Percentiles rank a stretch among this genome's conserved stretches.
Conservation (phyloP, 2,888 invertebrate species). For the Idaea straminata region DNA sequence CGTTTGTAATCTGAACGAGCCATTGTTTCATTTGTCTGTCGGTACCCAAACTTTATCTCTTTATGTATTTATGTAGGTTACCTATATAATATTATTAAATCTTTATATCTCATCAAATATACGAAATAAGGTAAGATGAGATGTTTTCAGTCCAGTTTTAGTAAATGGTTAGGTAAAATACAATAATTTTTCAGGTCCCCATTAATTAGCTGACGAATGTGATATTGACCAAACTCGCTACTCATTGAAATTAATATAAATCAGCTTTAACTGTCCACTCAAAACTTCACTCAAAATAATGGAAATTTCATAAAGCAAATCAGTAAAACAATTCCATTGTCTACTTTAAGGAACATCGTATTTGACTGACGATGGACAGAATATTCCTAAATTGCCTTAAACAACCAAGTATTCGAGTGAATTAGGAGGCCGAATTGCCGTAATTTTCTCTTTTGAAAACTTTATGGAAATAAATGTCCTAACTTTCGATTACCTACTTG, state of each 20-base stretch:
- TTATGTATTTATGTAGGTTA: too few species aligned
- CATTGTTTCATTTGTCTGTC: background rate
- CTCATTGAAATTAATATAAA: background rate
- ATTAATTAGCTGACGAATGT: too few species aligned
- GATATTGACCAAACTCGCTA: too few species aligned
- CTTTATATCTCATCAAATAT: too few species aligned
- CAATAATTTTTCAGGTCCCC: too few species aligned
- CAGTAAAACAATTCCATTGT: background rate
- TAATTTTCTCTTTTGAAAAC: background rate
- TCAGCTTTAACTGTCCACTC: background rate
- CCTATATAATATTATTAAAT: too few species aligned
- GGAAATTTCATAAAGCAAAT: background rate
- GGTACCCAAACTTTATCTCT: too few species aligned
- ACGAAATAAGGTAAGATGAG: too few species aligned
- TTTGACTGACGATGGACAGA: background rate
- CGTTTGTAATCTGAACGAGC: background rate
- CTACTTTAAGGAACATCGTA: background rate
- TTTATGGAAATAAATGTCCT: background rate
- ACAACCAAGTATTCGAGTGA: background rate
- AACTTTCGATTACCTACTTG: background rate
- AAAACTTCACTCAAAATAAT: background rate
- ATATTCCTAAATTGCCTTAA: background rate
- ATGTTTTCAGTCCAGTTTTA: too few species aligned
- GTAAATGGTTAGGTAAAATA: too few species aligned
- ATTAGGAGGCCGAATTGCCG: background rate